Percentiles rank a stretch among this genome's conserved stretches.
Conservation (phyloP, 2,888 invertebrate genomes). For the Heteromurus nitidus region DNA sequence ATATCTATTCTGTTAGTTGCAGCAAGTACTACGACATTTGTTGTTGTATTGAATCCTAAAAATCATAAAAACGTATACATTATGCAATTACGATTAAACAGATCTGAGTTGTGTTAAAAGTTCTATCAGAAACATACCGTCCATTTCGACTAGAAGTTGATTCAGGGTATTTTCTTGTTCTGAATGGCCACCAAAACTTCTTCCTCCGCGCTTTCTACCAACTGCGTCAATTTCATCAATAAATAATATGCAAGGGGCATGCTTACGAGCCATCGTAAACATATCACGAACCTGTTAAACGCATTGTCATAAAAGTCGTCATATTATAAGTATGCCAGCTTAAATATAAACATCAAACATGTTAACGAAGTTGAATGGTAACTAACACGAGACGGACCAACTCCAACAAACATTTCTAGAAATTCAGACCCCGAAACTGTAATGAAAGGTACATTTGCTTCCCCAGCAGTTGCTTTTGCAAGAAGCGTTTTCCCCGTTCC, state of each 20-base stretch:
- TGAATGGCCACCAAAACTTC: slow-evolving; percentile 72
- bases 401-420: slow-evolving; percentile 98
- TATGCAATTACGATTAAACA: too few species aligned
- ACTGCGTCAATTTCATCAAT: slow-evolving; percentile 99
- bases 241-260: slow-evolving; percentile 97
- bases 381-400: slow-evolving; percentile 96
- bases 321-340: too few species aligned
- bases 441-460: slow-evolving; percentile 96
- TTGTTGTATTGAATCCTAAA: too few species aligned
- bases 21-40: slow-evolving; percentile 94
- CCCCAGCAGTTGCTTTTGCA: slow-evolving; percentile 96
- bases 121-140: too few species aligned
- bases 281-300: too few species aligned
- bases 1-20: slow-evolving; percentile 97
- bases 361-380: too few species aligned
- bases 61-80: too few species aligned
- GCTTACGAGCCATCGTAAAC: slow-evolving; percentile 92
- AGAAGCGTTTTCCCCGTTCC: slow-evolving; percentile 95
- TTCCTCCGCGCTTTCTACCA: slow-evolving; percentile 85
- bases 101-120: too few species aligned
- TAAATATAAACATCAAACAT: too few species aligned
- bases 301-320: too few species aligned
- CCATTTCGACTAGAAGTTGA: slow-evolving; percentile 98
- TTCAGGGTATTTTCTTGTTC: slow-evolving; percentile 98
- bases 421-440: slow-evolving; percentile 99